Conservation (phyloP, 2,888 invertebrate genomes). For the Erpobdella octoculata region DNA sequence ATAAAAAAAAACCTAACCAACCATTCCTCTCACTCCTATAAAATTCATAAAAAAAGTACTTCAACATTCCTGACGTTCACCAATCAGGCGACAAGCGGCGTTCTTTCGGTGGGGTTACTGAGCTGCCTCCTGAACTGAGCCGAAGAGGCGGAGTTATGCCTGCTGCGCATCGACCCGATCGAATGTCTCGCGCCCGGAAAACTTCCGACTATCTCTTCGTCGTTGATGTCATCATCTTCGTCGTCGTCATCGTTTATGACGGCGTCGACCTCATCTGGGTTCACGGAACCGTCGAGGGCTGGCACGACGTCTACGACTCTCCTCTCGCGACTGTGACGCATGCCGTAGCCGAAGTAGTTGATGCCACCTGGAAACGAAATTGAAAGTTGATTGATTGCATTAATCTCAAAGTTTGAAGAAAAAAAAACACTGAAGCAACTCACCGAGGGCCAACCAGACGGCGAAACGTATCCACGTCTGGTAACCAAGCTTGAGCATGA, state of each 20-base stretch:
- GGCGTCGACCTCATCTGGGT: no score
- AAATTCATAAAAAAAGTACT: no score
- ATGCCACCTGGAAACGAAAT: constrained; percentile 14
- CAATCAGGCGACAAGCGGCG: not conserved
- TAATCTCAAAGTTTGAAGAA: no score
- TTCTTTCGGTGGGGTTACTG: not conserved
- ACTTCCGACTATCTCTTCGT: constrained; percentile 11
- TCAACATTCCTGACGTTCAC: no score
- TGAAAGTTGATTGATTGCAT: not conserved
- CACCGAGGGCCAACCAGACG: constrained; percentile 73
- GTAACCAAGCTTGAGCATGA: constrained; percentile 71
- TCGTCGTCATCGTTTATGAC: not conserved
- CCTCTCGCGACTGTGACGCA: constrained; percentile 9
- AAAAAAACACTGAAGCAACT: no score
- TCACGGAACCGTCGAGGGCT: not conserved
- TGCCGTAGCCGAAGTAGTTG: constrained; percentile 28
- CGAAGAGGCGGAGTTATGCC: not conserved
- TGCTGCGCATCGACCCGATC: not conserved
- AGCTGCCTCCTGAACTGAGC: not conserved
- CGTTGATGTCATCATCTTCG: not conserved
- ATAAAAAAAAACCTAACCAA: no score
- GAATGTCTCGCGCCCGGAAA: constrained; percentile 5
- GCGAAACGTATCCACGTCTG: constrained; percentile 76
- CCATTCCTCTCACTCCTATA: no score
- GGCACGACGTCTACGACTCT: not conserved